These are phyloP conservation scores for Hirtodrosophila trivittata DNA, from an alignment of 2,888 invertebrate genomes.

Conservation along the genomic window DNA sequence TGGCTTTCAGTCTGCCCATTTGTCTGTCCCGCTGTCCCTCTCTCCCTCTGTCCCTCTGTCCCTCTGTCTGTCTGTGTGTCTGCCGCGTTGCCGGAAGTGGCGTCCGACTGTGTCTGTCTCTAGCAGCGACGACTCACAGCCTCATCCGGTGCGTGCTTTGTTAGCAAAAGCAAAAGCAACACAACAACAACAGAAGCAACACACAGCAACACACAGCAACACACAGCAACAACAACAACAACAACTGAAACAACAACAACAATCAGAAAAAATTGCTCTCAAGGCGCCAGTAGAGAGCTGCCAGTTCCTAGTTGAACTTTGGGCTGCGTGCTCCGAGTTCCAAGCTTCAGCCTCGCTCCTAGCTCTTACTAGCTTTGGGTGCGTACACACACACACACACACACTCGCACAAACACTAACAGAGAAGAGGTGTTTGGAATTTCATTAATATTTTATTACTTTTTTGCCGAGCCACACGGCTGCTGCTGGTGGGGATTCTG, in stretches of 20 bases:
- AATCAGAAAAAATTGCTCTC: slow-evolving; percentile 66
- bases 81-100: slow-evolving; percentile 58
- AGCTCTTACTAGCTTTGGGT: slow-evolving; percentile 18
- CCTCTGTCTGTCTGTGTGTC: slow-evolving; percentile 18
- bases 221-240: slow-evolving; percentile 15
- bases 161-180: slow-evolving; percentile 50
- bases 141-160: slow-evolving; percentile 72
- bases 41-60: slow-evolving; percentile 13
- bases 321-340: slow-evolving; percentile 12
- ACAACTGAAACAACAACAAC: slow-evolving; percentile 7
- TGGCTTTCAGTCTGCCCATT: slow-evolving; percentile 7
- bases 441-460: slow-evolving; percentile 82
- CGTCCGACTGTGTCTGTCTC: slow-evolving; percentile 45
- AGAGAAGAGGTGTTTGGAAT: slow-evolving; percentile 76
- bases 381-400: slow-evolving; percentile 32
- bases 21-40: slow-evolving; percentile 14
- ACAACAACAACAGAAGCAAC: slow-evolving; percentile 21
- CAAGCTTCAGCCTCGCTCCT: slow-evolving; percentile 9
- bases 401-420: slow-evolving; percentile 21
- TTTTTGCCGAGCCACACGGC: slow-evolving; percentile 28
- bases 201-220: slow-evolving; percentile 5
- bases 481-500: slow-evolving; percentile 14
- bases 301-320: slow-evolving; percentile 3
- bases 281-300: slow-evolving; percentile 58
- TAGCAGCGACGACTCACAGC: slow-evolving; percentile 9